These are phyloP conservation scores for Lasaia peninsularis DNA, from an alignment of 1,140 invertebrate genomes.

Conservation along the genomic window DNA sequence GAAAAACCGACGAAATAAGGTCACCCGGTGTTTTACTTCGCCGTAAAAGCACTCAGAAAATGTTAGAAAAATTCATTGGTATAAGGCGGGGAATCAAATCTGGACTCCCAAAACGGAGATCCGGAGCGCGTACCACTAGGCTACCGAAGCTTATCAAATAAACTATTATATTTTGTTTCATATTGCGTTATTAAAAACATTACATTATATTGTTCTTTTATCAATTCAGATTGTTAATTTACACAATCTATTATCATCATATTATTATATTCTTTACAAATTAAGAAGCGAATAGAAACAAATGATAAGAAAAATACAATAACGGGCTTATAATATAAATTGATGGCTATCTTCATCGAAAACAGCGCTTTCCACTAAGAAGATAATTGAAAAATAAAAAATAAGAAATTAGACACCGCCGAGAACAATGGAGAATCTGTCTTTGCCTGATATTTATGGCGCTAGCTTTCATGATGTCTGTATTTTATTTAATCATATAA, in stretches of 20 bases:
- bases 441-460: conserved; percentile 3
- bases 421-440: conserved; percentile 7
- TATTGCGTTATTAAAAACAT: too few species aligned
- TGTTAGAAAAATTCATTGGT: too few species aligned
- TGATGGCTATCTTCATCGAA: conserved; percentile 21
- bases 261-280: not conserved
- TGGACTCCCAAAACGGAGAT: too few species aligned
- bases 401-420: conserved; percentile 16
- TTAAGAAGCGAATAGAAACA: not conserved
- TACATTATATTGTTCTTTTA: too few species aligned
- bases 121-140: too few species aligned
- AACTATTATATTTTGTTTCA: too few species aligned
- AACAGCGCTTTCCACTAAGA: conserved; percentile 20
- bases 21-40: too few species aligned
- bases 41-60: too few species aligned
- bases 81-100: too few species aligned
- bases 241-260: not conserved
- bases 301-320: not conserved
- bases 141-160: too few species aligned
- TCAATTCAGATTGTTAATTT: too few species aligned
- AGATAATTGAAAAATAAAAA: conserved; percentile 20
- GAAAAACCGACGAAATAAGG: too few species aligned
- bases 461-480: not conserved
- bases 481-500: not conserved
- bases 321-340: conserved; percentile 17